phyloP scores from a whole-genome alignment of 2,113 vertebrate species.

The Entelurus aequoreus region DNA sequence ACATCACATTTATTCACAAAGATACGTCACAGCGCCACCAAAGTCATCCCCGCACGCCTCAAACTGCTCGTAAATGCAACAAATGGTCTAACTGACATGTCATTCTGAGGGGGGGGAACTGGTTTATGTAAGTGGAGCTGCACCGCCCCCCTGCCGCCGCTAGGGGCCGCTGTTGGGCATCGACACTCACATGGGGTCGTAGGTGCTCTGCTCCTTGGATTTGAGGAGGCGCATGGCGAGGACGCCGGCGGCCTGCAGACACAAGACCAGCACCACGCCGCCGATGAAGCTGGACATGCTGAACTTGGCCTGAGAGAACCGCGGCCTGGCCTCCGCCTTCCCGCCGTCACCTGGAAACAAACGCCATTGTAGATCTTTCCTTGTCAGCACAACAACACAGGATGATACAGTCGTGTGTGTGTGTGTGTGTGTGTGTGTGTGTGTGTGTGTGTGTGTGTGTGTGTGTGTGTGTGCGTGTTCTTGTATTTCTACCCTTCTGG shows the following conservation, averaged over 20 bases:
- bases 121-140: not conserved
- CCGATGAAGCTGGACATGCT: conserved; percentile 89
- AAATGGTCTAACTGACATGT: too few relatives aligned
- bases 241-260: conserved; percentile 79
- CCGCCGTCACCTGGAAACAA: conserved; percentile 22
- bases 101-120: too few relatives aligned
- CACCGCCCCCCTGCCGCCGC: conserved; percentile 19
- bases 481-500: too few relatives aligned
- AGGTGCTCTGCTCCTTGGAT: conserved; percentile 83
- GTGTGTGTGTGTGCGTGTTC: too few relatives aligned
- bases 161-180: conserved; percentile 40
- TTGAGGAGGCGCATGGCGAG: conserved; percentile 86
- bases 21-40: not conserved
- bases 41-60: too few relatives aligned
- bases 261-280: conserved; percentile 84
- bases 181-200: conserved; percentile 87
- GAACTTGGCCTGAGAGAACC: conserved; percentile 78
- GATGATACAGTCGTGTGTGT: too few relatives aligned
- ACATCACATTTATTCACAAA: conserved; percentile 6
- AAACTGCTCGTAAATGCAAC: too few relatives aligned
- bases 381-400: not conserved
- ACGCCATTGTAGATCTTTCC: not conserved
- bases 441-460: too few relatives aligned
- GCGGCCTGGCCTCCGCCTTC: conserved; percentile 30
- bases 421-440: too few relatives aligned